A percentile compares a stretch with the other conserved stretches of the same genome.
phyloP scores from a whole-genome alignment of 2,888 invertebrate genomes.

The Eilema griseolum region DNA sequence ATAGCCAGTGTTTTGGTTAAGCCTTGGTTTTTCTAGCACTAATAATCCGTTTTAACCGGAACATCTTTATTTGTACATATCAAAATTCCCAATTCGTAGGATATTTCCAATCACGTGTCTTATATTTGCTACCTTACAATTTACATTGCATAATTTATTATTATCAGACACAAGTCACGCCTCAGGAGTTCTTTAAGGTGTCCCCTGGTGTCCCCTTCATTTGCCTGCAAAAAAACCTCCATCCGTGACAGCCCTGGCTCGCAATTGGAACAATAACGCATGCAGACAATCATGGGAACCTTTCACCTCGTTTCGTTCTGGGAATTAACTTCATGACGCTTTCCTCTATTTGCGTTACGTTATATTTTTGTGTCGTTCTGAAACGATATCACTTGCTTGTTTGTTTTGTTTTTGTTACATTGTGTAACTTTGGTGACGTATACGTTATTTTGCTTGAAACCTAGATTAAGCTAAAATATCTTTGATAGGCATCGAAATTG shows the following conservation, averaged over 20 bases:
- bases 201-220: neutral
- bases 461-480: neutral
- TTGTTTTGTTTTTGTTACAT: conserved; percentile 3
- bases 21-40: too few relatives aligned
- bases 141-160: neutral
- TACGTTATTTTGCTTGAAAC: neutral
- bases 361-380: conserved; percentile 33
- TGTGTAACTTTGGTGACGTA: neutral
- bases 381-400: conserved; percentile 15
- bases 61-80: too few relatives aligned
- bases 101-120: neutral
- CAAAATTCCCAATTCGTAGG: too few relatives aligned
- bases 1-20: too few relatives aligned
- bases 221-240: neutral
- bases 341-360: conserved; percentile 61
- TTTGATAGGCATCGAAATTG: neutral
- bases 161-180: neutral
- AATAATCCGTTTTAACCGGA: too few relatives aligned
- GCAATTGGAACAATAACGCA: conserved; percentile 50
- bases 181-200: neutral
- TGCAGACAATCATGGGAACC: conserved; percentile 70
- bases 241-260: conserved; percentile 45
- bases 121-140: neutral
- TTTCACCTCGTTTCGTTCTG: conserved; percentile 70
- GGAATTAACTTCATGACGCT: conserved; percentile 65